Percentiles rank a stretch among this genome's conserved stretches.
Conservation (phyloP, 1,140 invertebrate genomes). For the Drosophila pruinosa region DNA sequence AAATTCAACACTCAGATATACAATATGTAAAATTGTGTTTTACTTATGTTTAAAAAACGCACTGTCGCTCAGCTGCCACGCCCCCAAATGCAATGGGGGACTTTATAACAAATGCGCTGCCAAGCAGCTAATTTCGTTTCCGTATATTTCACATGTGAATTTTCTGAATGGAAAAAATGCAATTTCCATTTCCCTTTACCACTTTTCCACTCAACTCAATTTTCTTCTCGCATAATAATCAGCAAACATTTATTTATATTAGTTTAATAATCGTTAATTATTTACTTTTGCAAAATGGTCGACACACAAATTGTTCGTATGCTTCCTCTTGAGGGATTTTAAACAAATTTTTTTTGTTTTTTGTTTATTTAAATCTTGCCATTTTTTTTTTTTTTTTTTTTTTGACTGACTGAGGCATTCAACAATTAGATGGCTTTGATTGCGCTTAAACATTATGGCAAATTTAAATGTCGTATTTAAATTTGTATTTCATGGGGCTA, state of each 20-base stretch:
- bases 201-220: constrained; percentile 20
- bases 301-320: constrained; percentile 41
- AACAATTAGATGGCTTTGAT: constrained; percentile 54
- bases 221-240: constrained; percentile 44
- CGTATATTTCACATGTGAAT: constrained; percentile 12
- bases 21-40: constrained; percentile 64
- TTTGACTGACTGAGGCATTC: constrained; percentile 74
- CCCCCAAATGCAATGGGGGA: not conserved
- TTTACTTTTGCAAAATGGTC: constrained; percentile 57
- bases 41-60: constrained; percentile 51
- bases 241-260: constrained; percentile 60
- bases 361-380: constrained; percentile 8
- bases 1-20: constrained; percentile 74
- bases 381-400: constrained; percentile 2
- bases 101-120: constrained; percentile 46
- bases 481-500: constrained; percentile 17
- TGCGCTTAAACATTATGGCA: constrained; percentile 28
- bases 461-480: constrained; percentile 7
- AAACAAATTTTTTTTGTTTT: constrained; percentile 2
- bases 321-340: not conserved
- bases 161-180: constrained; percentile 1
- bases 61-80: constrained; percentile 5
- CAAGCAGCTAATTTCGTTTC: constrained; percentile 37
- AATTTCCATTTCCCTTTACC: not conserved
- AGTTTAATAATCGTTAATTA: constrained; percentile 34